Conservation (phyloP, 2,113 vertebrate genomes). For the Labeo catla region DNA sequence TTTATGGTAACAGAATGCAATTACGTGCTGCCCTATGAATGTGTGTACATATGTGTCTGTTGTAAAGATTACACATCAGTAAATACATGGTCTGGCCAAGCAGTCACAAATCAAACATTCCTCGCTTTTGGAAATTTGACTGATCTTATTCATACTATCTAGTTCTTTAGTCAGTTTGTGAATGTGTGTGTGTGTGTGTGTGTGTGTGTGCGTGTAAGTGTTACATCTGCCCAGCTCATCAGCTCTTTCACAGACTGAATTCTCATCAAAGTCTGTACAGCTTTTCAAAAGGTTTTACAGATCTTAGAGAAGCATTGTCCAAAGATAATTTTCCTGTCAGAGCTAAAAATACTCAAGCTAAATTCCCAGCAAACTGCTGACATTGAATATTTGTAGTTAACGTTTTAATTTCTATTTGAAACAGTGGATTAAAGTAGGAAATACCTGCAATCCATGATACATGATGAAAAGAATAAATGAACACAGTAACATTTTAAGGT, state of each 20-base stretch:
- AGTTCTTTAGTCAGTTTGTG: neutral
- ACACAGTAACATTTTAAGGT: too few relatives aligned
- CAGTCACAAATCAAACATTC: neutral
- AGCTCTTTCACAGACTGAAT: conserved; percentile 42
- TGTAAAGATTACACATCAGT: neutral
- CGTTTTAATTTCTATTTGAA: neutral
- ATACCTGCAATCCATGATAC: neutral
- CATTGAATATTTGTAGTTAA: neutral
- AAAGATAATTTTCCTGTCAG: conserved; percentile 30
- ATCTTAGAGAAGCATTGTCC: conserved; percentile 35
- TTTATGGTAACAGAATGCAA: neutral
- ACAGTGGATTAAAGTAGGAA: neutral
- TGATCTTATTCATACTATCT: neutral
- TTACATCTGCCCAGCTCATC: conserved; percentile 48
- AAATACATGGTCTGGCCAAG: neutral
- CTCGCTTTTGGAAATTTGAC: neutral
- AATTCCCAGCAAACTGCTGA: neutral
- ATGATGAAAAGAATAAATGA: neutral
- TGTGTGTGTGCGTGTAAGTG: neutral
- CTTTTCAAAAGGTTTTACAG: conserved; percentile 40
- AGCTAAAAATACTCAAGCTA: neutral
- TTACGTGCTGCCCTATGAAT: neutral
- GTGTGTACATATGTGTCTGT: conserved; percentile 15
- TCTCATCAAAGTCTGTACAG: conserved; percentile 30
- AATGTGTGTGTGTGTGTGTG: neutral